Conservation (phyloP, 2,888 invertebrate genomes). For the Himalopsyche japonica region DNA sequence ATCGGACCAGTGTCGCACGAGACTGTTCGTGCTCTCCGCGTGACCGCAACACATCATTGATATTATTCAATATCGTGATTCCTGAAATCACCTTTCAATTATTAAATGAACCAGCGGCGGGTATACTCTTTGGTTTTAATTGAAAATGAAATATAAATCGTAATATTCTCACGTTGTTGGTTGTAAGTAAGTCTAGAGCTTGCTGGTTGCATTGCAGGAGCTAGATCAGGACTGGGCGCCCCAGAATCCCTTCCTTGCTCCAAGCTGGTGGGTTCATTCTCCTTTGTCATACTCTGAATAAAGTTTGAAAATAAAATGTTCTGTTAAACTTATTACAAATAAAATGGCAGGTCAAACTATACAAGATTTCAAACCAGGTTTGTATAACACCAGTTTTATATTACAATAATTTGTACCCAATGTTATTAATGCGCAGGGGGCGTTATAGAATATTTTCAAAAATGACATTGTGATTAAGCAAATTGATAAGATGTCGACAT, state of each 20-base stretch:
- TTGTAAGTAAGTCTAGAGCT: constrained; percentile 52
- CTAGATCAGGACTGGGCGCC: constrained; percentile 52
- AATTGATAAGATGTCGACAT: too few species aligned
- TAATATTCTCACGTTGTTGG: constrained; percentile 50
- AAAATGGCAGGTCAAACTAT: too few species aligned
- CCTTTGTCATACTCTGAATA: constrained; percentile 7
- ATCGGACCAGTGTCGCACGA: constrained; percentile 49
- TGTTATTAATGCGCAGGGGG: too few species aligned
- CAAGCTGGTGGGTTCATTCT: constrained; percentile 37
- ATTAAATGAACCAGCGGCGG: too few species aligned
- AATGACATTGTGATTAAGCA: too few species aligned
- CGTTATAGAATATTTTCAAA: too few species aligned
- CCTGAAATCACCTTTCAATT: constrained; percentile 44
- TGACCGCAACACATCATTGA: constrained; percentile 56
- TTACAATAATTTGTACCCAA: too few species aligned
- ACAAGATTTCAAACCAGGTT: too few species aligned
- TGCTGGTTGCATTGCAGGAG: constrained; percentile 51
- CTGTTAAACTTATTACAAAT: too few species aligned
- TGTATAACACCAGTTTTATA: too few species aligned
- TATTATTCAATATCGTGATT: constrained; percentile 54
- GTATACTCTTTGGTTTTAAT: too few species aligned
- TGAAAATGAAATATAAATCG: neutral
- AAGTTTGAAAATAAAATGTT: too few species aligned
- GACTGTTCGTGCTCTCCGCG: constrained; percentile 54
- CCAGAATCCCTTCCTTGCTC: constrained; percentile 52